Evolutionary conservation across 2,888 invertebrate species (phyloP), one percentile per base, ranked within the genome.

Genomic region (Leptogaster cylindrica): DNA sequence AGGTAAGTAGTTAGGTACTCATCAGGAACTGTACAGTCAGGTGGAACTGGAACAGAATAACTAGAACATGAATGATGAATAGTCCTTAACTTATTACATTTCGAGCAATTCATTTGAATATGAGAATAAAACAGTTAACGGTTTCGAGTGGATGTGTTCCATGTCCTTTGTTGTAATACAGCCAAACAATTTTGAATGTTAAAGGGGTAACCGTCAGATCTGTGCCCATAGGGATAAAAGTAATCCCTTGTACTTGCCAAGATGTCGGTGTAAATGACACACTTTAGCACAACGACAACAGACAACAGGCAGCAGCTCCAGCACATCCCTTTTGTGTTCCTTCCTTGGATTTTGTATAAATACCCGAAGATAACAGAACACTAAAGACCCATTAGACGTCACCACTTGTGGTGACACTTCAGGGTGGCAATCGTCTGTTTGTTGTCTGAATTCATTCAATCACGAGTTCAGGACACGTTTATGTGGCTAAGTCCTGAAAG

Each of bases 301-400:
- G 51, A 61, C 27, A 8, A 5, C 44, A 28, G 16, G n/a, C 58
- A 36, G 16, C 39, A 58, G 23, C 55, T 41, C 41, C 58, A 6
- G 31, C 28, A 23, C 18, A 61, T 27, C 61, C 61, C 61, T 44
- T 61, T 31, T 58, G 41, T 55, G 41, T 23, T 39, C 12, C 12
- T 28, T 23, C 10, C 44, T 61, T 31, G 41, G 41, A 31, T 41
- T 61, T 44, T 61, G 61, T 61, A 44, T 44, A 61, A 61, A 61
- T 61, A 61, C 61, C 61, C 61, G 8, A 27, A 61, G 61, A 61
- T 61, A 44, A 31, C 70, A 68, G 69, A 70, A 70, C 72, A 72
- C 72, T 72, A 72, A 72, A 72, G 71, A 69, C 71, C 73, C 73
- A 73, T 73, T 73, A 72, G 72, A 71, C 70, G 70, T 70, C 71